Evolutionary conservation across 2,888 invertebrate species (phyloP).

Genomic region (Spodoptera littoralis): DNA sequence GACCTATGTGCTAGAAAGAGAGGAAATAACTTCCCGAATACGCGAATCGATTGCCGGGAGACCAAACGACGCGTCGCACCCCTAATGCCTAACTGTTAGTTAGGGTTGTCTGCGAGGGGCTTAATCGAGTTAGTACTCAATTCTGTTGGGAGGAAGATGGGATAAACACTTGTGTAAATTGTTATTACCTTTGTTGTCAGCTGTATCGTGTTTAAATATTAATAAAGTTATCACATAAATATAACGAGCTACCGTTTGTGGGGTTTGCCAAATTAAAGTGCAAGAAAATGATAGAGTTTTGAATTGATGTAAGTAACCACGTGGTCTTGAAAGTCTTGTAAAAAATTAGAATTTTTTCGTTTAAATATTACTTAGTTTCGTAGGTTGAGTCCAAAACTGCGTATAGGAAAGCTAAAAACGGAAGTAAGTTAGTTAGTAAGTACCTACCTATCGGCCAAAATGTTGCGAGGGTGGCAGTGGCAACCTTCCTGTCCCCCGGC

Average conservation of each 20-base stretch:
- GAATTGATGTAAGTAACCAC: neutral
- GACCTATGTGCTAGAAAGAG: constrained; percentile 62
- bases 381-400: neutral
- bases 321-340: neutral
- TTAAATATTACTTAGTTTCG: neutral
- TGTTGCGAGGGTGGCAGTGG: constrained; percentile 49
- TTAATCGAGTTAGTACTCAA: constrained; percentile 59
- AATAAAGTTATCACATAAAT: too few relatives aligned
- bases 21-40: constrained; percentile 74
- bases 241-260: too few relatives aligned
- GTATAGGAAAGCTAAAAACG: neutral
- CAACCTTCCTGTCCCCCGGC: constrained; percentile 51
- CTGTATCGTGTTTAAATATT: too few relatives aligned
- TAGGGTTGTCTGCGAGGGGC: constrained; percentile 68
- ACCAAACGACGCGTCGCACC: constrained; percentile 72
- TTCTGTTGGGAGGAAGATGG: constrained; percentile 15
- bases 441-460: neutral
- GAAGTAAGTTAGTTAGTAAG: neutral
- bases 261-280: too few relatives aligned
- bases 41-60: constrained; percentile 81
- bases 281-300: too few relatives aligned
- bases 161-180: constrained; percentile 11
- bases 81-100: constrained; percentile 75
- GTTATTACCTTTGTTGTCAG: constrained; percentile 17
- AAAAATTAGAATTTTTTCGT: constrained; percentile 1